phyloP scores from a whole-genome alignment of 2,797 vertebrate species.

The Heterohyrax brucei region DNA sequence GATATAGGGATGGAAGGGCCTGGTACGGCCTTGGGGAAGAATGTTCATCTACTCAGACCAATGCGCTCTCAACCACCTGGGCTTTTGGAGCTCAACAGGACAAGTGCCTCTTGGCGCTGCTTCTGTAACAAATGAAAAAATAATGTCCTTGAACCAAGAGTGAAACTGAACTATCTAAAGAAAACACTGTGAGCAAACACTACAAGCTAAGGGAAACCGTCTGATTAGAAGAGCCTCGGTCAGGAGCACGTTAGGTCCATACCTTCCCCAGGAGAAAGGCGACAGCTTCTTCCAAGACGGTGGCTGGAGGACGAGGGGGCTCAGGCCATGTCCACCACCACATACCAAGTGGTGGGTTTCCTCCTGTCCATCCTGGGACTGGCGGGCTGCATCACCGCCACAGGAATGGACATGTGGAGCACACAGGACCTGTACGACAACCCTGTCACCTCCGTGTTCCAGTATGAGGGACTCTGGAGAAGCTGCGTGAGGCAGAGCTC shows the following conservation, averaged over 20 bases:
- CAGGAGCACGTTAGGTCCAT: conserved; percentile 63
- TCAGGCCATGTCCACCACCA: conserved; percentile 92
- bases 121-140: conserved; percentile 84
- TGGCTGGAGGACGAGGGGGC: not conserved
- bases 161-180: conserved; percentile 93
- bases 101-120: conserved; percentile 87
- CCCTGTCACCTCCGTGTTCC: conserved; percentile 92
- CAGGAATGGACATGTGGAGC: conserved; percentile 94
- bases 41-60: conserved; percentile 44
- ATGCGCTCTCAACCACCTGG: not conserved
- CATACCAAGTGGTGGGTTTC: conserved; percentile 93
- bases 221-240: conserved; percentile 87
- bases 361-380: conserved; percentile 91
- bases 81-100: conserved; percentile 67
- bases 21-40: not conserved
- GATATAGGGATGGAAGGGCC: not conserved
- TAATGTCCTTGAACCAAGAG: conserved; percentile 86
- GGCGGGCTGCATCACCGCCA: conserved; percentile 92
- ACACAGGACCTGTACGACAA: conserved; percentile 93
- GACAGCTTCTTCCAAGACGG: conserved; percentile 2
- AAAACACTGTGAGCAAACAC: conserved; percentile 93
- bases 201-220: conserved; percentile 82
- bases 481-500: conserved; percentile 93
- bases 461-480: conserved; percentile 94
- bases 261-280: not conserved